phyloP scores from a whole-genome alignment of 2,888 invertebrate species.

The Phorcus lineatus region DNA sequence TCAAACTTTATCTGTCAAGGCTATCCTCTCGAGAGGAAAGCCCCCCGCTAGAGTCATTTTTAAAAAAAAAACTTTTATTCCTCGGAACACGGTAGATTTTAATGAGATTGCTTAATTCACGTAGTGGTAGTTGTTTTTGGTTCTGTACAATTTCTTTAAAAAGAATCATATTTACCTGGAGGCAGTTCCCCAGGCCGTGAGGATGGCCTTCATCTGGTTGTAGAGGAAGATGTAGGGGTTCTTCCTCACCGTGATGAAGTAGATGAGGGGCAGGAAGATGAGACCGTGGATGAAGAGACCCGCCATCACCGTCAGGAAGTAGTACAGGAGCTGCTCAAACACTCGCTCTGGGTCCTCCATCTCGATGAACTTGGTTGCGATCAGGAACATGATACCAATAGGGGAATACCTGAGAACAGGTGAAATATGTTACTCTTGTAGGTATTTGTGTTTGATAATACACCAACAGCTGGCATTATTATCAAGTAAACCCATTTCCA shows the following conservation, averaged over 20 bases:
- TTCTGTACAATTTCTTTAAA: too few relatives aligned
- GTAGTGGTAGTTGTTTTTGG: too few relatives aligned
- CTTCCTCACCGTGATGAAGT: slow-evolving; percentile 78
- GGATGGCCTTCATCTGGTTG: slow-evolving; percentile 79
- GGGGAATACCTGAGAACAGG: slow-evolving; percentile 70
- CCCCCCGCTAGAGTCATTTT: too few relatives aligned
- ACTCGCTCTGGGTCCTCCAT: slow-evolving; percentile 89
- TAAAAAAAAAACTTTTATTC: too few relatives aligned
- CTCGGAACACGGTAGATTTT: too few relatives aligned
- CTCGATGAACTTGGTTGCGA: slow-evolving; percentile 92
- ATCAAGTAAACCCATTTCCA: too few relatives aligned
- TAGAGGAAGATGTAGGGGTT: slow-evolving; percentile 67
- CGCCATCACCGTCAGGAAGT: slow-evolving; percentile 89
- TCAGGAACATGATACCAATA: slow-evolving; percentile 72
- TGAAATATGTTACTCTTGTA: too few relatives aligned
- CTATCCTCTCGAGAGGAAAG: too few relatives aligned
- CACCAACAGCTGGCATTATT: too few relatives aligned
- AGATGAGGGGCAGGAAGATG: slow-evolving; percentile 90
- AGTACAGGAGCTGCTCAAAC: slow-evolving; percentile 88
- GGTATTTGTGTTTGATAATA: too few relatives aligned
- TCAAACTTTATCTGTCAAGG: too few relatives aligned
- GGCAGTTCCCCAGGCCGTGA: slow-evolving; percentile 76
- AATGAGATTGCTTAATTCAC: too few relatives aligned
- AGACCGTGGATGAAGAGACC: slow-evolving; percentile 95
- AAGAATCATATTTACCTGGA: slow-evolving; percentile 73